Evolutionary conservation across 2,113 vertebrate species (phyloP).

Genomic region (Tachysurus fulvidraco): DNA sequence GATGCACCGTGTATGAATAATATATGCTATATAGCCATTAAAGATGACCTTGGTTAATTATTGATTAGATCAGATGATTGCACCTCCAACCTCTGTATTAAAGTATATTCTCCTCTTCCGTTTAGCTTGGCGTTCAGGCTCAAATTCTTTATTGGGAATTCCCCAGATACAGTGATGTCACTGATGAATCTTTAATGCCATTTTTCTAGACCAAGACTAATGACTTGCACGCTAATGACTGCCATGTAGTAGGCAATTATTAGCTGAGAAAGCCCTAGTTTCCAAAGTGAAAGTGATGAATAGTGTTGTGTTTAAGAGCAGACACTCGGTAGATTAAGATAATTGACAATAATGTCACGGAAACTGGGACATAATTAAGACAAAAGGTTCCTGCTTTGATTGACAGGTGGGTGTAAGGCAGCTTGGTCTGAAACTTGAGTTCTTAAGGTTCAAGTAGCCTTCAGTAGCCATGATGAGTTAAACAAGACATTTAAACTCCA

Average conservation of each 20-base stretch:
- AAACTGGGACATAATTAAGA: background rate
- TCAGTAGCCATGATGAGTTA: background rate
- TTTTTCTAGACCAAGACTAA: constrained; percentile 25
- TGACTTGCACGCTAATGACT: constrained; percentile 21
- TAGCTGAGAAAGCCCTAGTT: background rate
- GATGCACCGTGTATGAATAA: constrained; percentile 44
- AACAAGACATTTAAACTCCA: background rate
- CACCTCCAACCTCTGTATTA: constrained; percentile 45
- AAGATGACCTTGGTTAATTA: constrained; percentile 55
- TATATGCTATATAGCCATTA: constrained; percentile 43
- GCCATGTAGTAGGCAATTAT: background rate
- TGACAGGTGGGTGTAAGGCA: background rate
- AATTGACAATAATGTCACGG: background rate
- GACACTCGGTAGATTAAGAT: background rate
- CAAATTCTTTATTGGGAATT: background rate
- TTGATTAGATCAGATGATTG: constrained; percentile 51
- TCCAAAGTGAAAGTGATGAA: background rate
- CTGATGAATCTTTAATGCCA: constrained; percentile 37
- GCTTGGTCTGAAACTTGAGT: background rate
- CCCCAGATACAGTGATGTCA: constrained; percentile 27
- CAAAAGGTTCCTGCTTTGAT: background rate
- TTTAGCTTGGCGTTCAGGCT: constrained; percentile 32
- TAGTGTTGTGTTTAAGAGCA: background rate
- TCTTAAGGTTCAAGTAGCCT: background rate
- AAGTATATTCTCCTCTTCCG: constrained; percentile 20